Conservation (phyloP, 2,113 vertebrate species). For the Chroicocephalus ridibundus region DNA sequence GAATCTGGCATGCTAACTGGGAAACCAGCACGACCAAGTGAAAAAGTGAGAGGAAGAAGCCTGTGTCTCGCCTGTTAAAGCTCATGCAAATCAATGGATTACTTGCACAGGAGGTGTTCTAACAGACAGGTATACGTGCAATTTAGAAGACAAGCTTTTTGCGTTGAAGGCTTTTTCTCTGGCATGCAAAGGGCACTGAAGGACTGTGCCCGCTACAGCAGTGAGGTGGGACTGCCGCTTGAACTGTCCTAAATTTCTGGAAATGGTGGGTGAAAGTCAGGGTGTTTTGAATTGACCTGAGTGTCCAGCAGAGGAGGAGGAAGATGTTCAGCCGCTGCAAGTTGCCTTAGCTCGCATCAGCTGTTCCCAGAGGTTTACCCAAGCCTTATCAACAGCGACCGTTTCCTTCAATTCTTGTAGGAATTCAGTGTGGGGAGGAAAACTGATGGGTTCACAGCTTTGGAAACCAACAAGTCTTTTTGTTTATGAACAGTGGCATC, state of each 20-base stretch:
- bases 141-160: background rate
- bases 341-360: background rate
- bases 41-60: background rate
- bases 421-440: background rate
- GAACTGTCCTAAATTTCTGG: background rate
- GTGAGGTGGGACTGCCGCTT: background rate
- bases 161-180: background rate
- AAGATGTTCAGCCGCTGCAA: background rate
- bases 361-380: background rate
- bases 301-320: background rate
- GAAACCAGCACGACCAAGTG: background rate
- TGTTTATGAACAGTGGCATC: background rate
- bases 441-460: background rate
- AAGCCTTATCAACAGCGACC: background rate
- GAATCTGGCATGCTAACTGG: background rate
- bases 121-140: fast-evolving
- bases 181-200: background rate
- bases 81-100: fast-evolving
- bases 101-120: background rate
- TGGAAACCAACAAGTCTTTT: background rate
- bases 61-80: background rate
- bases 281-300: background rate
- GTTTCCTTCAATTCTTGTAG: background rate
- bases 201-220: background rate
- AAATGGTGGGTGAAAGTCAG: background rate